Conservation (phyloP, 2,797 vertebrate species). For the Urophycis tenuis region DNA sequence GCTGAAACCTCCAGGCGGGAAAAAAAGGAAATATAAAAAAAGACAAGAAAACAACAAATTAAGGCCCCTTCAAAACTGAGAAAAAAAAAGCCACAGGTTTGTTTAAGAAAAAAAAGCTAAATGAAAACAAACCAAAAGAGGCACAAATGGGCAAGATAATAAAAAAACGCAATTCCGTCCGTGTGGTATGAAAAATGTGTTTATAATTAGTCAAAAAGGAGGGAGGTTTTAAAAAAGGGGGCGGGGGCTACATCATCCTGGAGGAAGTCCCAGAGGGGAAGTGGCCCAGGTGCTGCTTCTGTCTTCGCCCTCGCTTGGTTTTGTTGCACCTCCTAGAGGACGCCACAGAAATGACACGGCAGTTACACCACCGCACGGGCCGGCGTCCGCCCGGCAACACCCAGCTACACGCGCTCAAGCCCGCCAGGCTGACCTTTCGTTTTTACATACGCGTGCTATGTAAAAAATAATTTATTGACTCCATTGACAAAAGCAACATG, state of each 20-base stretch:
- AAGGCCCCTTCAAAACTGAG: conserved; percentile 38
- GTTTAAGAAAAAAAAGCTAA: conserved; percentile 7
- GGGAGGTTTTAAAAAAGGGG: conserved; percentile 22
- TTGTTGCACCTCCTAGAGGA: conserved; percentile 88
- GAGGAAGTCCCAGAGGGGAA: conserved; percentile 93
- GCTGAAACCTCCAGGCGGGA: conserved; percentile 40
- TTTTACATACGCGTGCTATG: too few species aligned
- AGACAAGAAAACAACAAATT: not conserved
- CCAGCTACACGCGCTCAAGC: too few species aligned
- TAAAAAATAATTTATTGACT: too few species aligned
- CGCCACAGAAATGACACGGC: not conserved
- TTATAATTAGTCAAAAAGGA: conserved; percentile 9
- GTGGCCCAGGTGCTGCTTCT: conserved; percentile 97
- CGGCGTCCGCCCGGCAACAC: too few species aligned
- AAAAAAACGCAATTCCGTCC: conserved; percentile 85
- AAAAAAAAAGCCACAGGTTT: conserved; percentile 12
- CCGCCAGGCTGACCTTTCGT: too few species aligned
- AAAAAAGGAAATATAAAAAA: not conserved
- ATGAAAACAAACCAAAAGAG: conserved; percentile 56
- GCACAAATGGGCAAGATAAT: conserved; percentile 74
- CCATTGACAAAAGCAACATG: too few species aligned
- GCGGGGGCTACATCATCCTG: conserved; percentile 86
- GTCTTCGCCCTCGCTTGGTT: conserved; percentile 89
- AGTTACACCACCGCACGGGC: too few species aligned
- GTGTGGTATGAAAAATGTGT: conserved; percentile 72